These are phyloP conservation scores for Muntiacus reevesi DNA, from an alignment of 2,113 vertebrate species.

Conservation along the genomic window DNA sequence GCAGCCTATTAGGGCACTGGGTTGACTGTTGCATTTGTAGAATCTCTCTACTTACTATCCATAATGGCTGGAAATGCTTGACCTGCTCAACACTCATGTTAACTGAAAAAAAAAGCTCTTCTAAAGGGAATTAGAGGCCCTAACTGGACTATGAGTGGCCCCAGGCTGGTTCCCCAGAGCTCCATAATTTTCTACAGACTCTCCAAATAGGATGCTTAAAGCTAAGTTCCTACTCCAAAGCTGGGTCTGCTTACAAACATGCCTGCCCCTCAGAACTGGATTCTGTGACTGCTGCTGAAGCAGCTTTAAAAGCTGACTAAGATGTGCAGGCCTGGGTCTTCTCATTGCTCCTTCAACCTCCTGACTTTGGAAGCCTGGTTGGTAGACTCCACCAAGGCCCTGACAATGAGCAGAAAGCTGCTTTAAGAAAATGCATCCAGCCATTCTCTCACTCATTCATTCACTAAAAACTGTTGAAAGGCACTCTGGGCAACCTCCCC, in stretches of 20 bases:
- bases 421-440: neutral
- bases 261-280: neutral
- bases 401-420: neutral
- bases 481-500: neutral
- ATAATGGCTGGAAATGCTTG: neutral
- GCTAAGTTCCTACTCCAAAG: neutral
- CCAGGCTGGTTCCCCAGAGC: constrained; percentile 2
- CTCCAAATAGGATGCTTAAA: neutral
- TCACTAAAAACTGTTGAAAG: neutral
- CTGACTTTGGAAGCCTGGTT: neutral
- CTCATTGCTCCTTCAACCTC: too few relatives aligned
- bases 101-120: neutral
- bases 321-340: accelerated
- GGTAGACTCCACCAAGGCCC: neutral
- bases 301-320: neutral
- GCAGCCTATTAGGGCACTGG: neutral
- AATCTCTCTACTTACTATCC: neutral
- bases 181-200: neutral
- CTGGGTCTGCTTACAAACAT: neutral
- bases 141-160: constrained; percentile 5
- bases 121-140: constrained; percentile 42
- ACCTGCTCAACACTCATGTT: neutral
- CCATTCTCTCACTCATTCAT: neutral
- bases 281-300: neutral
- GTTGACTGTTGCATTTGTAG: neutral